Evolutionary conservation across 2,797 vertebrate species (phyloP), one percentile per base, ranked within the genome.

Genomic region (Halcyon badia): DNA sequence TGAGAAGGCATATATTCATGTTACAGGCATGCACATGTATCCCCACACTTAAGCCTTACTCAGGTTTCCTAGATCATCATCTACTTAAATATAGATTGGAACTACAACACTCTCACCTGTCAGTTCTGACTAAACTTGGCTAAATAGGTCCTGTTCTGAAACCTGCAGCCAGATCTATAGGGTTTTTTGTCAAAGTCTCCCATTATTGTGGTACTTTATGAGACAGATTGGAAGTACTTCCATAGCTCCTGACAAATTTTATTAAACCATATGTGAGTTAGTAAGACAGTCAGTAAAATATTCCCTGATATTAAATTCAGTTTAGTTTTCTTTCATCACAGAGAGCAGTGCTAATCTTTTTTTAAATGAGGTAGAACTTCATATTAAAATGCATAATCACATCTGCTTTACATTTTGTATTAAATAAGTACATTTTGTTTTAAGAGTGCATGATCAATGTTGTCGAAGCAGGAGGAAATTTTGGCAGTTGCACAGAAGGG

Each of bases 331-430:
- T 78, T 80, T 65, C 21, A 79, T 31, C 51, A 83, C 31, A 76
- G 75, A 73, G 30, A 73, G 42, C 22, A 76, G 24, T 54, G 12
- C 15, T 83, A 70, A 75, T 58, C 28, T 61, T 51, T 10, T 41
- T 28, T 52, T 35, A 31, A 70, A 75, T 70, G 14, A 84, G 10
- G 58, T 24, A 87, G 44, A 92, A 91, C 28, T 83, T 89, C 35
- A 70, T 82, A 92, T 70, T 71, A 81, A 91, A 96, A 97, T 78
- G 15, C 57, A 80, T 39, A 90, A 92, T 72, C 57, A 83, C 58
- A 90, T 14, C 80, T 77, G 30, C 16, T 86, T 69, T 84, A 78
- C 39, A 58, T 87, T 88, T 84, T 48, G 8, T 58, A 88, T 83
- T 86, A 83, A 94, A 35, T 64, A 90, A 79, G 51, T 52, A 39